phyloP scores from a whole-genome alignment of 2,888 invertebrate genomes.

The Drosophila robusta region DNA sequence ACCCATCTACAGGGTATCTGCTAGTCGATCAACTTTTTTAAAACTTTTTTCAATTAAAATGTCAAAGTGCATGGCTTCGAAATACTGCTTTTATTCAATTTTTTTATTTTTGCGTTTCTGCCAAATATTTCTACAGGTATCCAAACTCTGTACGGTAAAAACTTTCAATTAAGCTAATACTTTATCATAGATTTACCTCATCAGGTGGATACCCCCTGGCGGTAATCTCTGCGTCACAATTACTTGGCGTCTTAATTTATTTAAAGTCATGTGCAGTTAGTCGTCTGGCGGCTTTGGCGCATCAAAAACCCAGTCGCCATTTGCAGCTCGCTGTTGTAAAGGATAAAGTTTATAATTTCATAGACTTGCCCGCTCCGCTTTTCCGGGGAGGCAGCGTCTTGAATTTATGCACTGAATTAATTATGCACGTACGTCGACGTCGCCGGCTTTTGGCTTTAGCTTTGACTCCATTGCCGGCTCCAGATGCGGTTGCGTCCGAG shows the following conservation, averaged over 20 bases:
- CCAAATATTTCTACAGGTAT: neutral
- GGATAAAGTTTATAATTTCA: constrained; percentile 80
- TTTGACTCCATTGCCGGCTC: constrained; percentile 19
- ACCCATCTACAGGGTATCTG: neutral
- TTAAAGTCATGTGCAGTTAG: constrained; percentile 57
- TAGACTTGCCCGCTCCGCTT: constrained; percentile 55
- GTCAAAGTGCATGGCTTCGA: neutral
- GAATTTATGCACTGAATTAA: constrained; percentile 80
- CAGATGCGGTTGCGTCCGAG: constrained; percentile 35
- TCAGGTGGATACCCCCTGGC: neutral
- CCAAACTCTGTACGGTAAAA: neutral
- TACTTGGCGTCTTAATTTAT: constrained; percentile 60
- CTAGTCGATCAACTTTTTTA: neutral
- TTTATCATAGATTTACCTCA: neutral
- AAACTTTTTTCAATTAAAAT: neutral
- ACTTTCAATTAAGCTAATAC: neutral
- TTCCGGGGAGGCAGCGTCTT: constrained; percentile 60
- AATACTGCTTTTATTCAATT: no score
- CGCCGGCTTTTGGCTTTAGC: constrained; percentile 39
- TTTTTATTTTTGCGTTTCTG: neutral
- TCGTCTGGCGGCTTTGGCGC: constrained; percentile 33
- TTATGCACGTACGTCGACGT: constrained; percentile 73
- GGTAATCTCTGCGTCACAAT: constrained; percentile 10
- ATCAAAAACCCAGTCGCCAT: constrained; percentile 56
- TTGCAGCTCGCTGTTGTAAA: constrained; percentile 50